Evolutionary conservation across 37 sponge, comb jelly and placozoan species (phyloP).

Genomic region (Halisarca cf. caerulea): DNA sequence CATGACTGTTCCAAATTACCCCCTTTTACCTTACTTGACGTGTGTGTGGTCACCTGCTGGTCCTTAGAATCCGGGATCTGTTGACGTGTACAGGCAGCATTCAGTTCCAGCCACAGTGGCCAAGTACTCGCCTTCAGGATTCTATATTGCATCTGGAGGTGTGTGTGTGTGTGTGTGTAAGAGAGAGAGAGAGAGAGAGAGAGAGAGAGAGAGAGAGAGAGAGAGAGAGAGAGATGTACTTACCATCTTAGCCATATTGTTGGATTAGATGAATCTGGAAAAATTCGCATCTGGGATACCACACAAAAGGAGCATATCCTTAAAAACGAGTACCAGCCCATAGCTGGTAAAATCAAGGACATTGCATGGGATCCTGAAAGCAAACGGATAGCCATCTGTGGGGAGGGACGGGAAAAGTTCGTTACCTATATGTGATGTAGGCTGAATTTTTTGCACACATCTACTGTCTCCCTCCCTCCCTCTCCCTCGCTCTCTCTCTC

Average conservation of each 20-base stretch:
- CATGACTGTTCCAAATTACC: too few species aligned
- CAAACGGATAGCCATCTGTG: slow-evolving; percentile 92
- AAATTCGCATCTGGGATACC: slow-evolving; percentile 98
- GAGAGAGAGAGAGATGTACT: not conserved
- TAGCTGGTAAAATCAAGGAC: slow-evolving; percentile 90
- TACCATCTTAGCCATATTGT: not conserved
- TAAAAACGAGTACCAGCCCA: slow-evolving; percentile 88
- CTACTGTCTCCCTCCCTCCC: too few species aligned
- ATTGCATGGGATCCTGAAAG: slow-evolving; percentile 95
- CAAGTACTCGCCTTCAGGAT: slow-evolving; percentile 91
- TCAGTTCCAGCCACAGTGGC: slow-evolving; percentile 88
- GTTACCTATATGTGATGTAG: too few species aligned
- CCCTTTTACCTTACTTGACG: too few species aligned
- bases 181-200: not conserved
- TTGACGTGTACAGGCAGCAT: slow-evolving; percentile 91
- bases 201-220: too few species aligned
- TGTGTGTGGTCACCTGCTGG: too few species aligned
- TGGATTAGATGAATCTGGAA: slow-evolving; percentile 80
- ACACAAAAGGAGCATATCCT: slow-evolving; percentile 93
- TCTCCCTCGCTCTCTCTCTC: too few species aligned
- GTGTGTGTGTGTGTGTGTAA: slow-evolving; percentile 25
- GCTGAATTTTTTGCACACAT: too few species aligned
- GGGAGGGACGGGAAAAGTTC: slow-evolving; percentile 90
- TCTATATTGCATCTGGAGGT: slow-evolving; percentile 96
- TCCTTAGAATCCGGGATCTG: slow-evolving; percentile 74